Evolutionary conservation across 2,113 vertebrate species (phyloP), one percentile per base, ranked within the genome.

Genomic region (Ammospiza nelsoni): DNA sequence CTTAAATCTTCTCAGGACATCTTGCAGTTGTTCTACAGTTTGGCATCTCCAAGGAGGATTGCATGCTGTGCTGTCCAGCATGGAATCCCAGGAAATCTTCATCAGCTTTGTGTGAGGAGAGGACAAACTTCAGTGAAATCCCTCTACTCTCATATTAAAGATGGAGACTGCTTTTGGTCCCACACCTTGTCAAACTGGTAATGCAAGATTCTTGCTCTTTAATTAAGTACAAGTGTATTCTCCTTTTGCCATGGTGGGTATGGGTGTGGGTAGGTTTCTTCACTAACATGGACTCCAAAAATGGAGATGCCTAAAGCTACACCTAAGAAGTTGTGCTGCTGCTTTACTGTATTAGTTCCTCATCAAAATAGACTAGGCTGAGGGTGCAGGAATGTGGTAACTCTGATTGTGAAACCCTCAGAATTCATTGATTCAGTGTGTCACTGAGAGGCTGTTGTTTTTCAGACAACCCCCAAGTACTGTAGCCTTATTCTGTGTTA

Each of bases 241-340:
- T 94, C 57, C 66, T 72, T 91, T 95, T 97, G 95, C 89, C 79
- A 67, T 9, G 71, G 80, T 94, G 92, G 84, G 79, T 93, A 62
- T 92, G 94, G 96, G 92, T 94, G 94, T 96, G 90, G 94, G 73
- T 84, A 90, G 72, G 83, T 93, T 87, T 96, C 82, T 94, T 95
- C 93, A 82, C 84, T 86, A 68, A 52, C 79, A 48, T 18, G 71
- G 89, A 25, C 87, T 93, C 90, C 91, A 87, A 90, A 96, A 91
- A 92, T 96, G 96, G 96, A 86, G 91, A 87, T 96, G 89, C 92
- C 89, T 96, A 91, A 86, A 96, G 93, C 90, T 95, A 92, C 74
- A 63, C 78, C 83, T 92, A 72, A 84, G 96, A 93, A 95, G 92
- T 82, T 93, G 88, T 92, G 77, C 73, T 89, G 2, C 90, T 68